These are phyloP conservation scores for Dendrolimus pini DNA, from an alignment of 2,888 invertebrate species.

Conservation along the genomic window DNA sequence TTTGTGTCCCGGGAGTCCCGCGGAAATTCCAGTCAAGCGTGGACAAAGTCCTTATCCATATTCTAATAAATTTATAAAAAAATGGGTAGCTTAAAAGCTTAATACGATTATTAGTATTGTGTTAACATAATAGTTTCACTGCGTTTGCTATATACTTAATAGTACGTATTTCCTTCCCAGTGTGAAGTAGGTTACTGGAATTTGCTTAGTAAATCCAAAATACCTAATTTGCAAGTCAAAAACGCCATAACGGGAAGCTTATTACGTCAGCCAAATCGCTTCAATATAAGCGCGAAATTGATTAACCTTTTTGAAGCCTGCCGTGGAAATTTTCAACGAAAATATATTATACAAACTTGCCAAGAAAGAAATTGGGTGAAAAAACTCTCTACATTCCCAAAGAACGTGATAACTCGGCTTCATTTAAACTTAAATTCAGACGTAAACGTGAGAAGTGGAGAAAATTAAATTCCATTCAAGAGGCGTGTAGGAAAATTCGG, in stretches of 20 bases:
- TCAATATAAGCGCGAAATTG: neutral
- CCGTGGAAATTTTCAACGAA: neutral
- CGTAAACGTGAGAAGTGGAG: neutral
- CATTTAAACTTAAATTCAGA: slow-evolving; percentile 1
- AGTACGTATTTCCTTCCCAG: too few relatives aligned
- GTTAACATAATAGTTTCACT: too few relatives aligned
- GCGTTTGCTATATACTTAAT: too few relatives aligned
- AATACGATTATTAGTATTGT: too few relatives aligned
- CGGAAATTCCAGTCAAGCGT: too few relatives aligned
- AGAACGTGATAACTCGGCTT: slow-evolving; percentile 1
- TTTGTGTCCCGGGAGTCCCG: too few relatives aligned
- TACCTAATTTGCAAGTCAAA: neutral
- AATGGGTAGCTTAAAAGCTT: too few relatives aligned
- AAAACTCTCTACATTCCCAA: neutral
- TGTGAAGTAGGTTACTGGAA: too few relatives aligned
- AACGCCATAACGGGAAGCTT: neutral
- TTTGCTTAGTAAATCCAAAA: too few relatives aligned
- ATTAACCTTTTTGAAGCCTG: neutral
- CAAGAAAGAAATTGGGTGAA: neutral
- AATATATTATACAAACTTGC: neutral
- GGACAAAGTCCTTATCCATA: too few relatives aligned
- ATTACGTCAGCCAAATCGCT: neutral
- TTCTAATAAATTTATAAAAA: too few relatives aligned
- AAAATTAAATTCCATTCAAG: neutral
- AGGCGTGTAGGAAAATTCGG: neutral